Percentiles rank a stretch among this genome's conserved stretches.
Evolutionary conservation across 92 coral and sea anemone genomes (phyloP).

Genomic region (Phymanthus crucifer): DNA sequence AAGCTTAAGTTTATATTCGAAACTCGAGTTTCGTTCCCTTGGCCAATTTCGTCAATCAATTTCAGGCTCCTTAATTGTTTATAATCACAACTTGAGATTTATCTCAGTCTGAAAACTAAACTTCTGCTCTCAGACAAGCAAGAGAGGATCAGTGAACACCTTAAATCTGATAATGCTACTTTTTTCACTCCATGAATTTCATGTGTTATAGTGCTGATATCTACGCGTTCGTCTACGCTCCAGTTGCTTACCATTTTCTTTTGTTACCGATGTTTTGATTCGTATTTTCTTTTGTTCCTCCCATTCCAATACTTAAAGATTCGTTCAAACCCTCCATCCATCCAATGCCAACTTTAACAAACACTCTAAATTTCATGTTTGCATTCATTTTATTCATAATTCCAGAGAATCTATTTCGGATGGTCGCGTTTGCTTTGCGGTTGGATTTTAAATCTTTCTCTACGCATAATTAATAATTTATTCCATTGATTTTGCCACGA

Average conservation of each 20-base stretch:
- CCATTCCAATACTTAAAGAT: not conserved
- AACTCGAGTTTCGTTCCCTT: not conserved
- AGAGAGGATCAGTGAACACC: not conserved
- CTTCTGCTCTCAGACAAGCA: not conserved
- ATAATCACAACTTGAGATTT: not conserved
- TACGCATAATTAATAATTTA: slow-evolving; percentile 42
- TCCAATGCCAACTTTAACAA: not conserved
- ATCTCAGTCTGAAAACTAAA: not conserved
- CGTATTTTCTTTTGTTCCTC: slow-evolving; percentile 18
- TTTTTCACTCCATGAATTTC: slow-evolving; percentile 2
- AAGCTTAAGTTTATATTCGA: no score
- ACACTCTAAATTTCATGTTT: not conserved
- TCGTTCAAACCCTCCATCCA: not conserved
- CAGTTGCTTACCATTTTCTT: slow-evolving; percentile 19
- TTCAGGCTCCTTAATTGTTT: not conserved
- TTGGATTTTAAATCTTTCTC: slow-evolving; percentile 15
- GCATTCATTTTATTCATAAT: not conserved
- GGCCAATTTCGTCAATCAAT: not conserved
- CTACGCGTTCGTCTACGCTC: slow-evolving; percentile 22
- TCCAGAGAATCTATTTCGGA: not conserved
- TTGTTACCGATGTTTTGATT: slow-evolving; percentile 33
- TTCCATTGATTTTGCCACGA: slow-evolving; percentile 64
- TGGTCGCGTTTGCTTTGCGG: not conserved
- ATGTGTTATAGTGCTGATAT: slow-evolving; percentile 11
- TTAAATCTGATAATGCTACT: not conserved